Percentiles rank a stretch among this genome's conserved stretches.
Conservation (phyloP, 2,888 invertebrate genomes). For the Lypha dubia region DNA sequence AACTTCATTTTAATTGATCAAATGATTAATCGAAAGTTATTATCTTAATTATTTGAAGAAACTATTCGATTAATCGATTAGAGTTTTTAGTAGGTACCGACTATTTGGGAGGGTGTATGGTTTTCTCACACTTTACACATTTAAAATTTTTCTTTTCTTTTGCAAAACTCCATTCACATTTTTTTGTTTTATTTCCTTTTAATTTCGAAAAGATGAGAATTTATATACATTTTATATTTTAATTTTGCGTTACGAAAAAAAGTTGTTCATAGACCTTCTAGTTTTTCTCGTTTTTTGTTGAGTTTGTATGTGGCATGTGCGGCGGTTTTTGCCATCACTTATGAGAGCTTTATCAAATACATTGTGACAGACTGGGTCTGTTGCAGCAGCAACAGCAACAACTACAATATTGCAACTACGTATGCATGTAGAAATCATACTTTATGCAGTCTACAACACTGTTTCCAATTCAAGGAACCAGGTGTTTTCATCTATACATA, state of each 20-base stretch:
- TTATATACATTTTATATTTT: conserved; percentile 27
- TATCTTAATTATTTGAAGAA: no score
- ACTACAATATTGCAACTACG: conserved; percentile 6
- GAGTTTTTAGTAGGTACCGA: background rate
- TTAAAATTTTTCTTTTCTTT: conserved; percentile 1
- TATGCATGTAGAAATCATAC: conserved; percentile 16
- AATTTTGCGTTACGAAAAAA: conserved; percentile 33
- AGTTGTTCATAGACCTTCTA: conserved; percentile 35
- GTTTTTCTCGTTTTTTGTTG: conserved; percentile 1
- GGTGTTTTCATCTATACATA: no score
- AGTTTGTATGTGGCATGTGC: conserved; percentile 11
- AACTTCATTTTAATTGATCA: no score
- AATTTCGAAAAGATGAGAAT: conserved; percentile 34
- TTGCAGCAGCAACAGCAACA: conserved; percentile 14
- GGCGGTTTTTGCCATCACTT: conserved; percentile 39
- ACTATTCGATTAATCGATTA: no score
- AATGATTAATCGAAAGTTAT: no score
- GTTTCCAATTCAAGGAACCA: conserved; percentile 24
- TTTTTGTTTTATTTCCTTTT: conserved; percentile 18
- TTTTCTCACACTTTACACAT: conserved; percentile 27
- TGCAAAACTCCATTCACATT: conserved; percentile 27
- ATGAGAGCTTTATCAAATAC: conserved; percentile 23
- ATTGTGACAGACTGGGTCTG: conserved; percentile 44
- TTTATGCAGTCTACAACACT: conserved; percentile 54
- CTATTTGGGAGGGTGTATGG: conserved; percentile 16